These are phyloP conservation scores for Ophonus ardosiacus DNA, from an alignment of 2,888 invertebrate species.

Conservation along the genomic window DNA sequence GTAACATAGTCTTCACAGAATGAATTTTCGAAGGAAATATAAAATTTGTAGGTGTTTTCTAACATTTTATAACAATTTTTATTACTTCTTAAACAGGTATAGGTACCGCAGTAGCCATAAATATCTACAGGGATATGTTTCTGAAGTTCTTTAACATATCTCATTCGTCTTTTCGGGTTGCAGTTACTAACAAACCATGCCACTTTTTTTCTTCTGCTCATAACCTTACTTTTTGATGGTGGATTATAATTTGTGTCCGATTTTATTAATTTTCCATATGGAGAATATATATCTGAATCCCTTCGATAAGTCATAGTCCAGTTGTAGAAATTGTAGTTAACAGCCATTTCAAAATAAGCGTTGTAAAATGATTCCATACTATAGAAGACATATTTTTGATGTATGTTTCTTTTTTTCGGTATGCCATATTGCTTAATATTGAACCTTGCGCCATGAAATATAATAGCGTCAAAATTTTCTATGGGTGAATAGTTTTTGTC, in stretches of 20 bases:
- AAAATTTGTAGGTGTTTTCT: conserved; percentile 69
- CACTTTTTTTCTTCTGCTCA: conserved; percentile 76
- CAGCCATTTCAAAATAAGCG: background rate
- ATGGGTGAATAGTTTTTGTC: background rate
- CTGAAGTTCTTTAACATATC: conserved; percentile 76
- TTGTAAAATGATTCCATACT: background rate
- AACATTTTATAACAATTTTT: conserved; percentile 76
- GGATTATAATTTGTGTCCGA: conserved; percentile 65
- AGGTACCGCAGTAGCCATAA: conserved; percentile 80
- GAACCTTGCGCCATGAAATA: conserved; percentile 9
- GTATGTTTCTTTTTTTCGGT: background rate
- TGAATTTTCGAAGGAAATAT: conserved; percentile 67
- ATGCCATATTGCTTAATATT: background rate
- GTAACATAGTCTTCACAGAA: conserved; percentile 67
- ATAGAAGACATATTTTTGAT: conserved; percentile 5
- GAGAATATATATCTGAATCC: conserved; percentile 73
- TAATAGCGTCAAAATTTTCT: conserved; percentile 14
- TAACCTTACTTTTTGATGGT: conserved; percentile 66
- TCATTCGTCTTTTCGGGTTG: conserved; percentile 72
- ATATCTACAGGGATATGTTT: conserved; percentile 80
- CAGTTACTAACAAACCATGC: conserved; percentile 77
- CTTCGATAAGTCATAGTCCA: conserved; percentile 79
- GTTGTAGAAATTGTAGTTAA: conserved; percentile 75
- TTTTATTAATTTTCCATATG: conserved; percentile 70
- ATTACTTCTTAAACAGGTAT: conserved; percentile 72